Base-by-base conservation (phyloP, 2,888 invertebrate species). In the Linnaemya vulpina region DNA sequence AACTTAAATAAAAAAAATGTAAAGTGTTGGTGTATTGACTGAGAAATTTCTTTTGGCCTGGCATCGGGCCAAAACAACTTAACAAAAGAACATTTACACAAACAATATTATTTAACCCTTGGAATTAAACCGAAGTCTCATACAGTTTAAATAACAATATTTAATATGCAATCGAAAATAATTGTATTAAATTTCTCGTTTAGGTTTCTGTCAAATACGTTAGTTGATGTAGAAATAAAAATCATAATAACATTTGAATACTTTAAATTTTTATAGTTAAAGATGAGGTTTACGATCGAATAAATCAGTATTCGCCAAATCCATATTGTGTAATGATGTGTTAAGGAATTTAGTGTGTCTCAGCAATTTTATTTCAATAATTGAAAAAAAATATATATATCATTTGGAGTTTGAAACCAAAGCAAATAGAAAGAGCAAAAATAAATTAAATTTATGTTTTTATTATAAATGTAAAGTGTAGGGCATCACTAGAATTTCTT, bases 11-110 rank as follows among this genome's bases (percentile, higher is more conserved):
- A 30, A 70, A 49, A 40, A 76, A 20, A 62, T 71, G 22, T 25
- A 62, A 76, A 70, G 30, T 35, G 63, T 65, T 65, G 30, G 46
- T 78, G 71, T 79, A 81, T 68, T 74, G 80, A 81, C 80, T 81
- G 74, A 43, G 20, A 74, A 81, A 74, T 81, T 68, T 74, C 58
- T 60, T 40, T 62, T 53, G 17, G 68, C 40, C 60, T 81, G 80
- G 80, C 80, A 74, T 43, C 35, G 38, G 74, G 74, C 80, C 80
- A 81, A 81, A 60, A 51, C 53, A 43, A 58, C 49, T 60, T 46
- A 20, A 73, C 1, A 53, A 70, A 30, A 70, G 10, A 30, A 70
- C 65, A 40, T 58, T 13, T n/a, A 77, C 35, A 51, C 40, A 40
- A 71, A 71, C 30, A 46, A 25, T 8, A 30, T 49, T 74, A 10